phyloP scores from a whole-genome alignment of 1,140 invertebrate genomes.

The Neodiprion pinetum region DNA sequence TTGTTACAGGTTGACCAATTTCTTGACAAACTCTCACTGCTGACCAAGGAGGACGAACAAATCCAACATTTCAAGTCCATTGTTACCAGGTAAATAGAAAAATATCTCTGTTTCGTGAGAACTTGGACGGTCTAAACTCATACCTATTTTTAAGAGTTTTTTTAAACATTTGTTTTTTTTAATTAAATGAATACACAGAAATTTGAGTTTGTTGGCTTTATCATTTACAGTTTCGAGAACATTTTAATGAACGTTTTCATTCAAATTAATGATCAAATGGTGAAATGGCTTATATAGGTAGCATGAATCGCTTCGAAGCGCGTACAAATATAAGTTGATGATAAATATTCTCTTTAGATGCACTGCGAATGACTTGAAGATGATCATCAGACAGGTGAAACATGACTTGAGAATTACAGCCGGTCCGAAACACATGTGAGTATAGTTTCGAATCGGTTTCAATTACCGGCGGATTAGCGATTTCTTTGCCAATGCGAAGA shows the following conservation, averaged over 20 bases:
- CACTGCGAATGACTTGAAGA: constrained; percentile 85
- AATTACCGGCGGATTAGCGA: background rate
- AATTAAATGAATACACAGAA: background rate
- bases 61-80: constrained; percentile 77
- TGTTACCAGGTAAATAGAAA: constrained; percentile 62
- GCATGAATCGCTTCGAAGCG: too few relatives aligned
- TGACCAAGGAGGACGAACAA: constrained; percentile 91
- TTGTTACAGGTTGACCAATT: constrained; percentile 73
- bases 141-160: constrained; percentile 1
- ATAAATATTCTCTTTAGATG: constrained; percentile 66
- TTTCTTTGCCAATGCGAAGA: constrained; percentile 16
- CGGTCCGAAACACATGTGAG: constrained; percentile 88
- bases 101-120: background rate
- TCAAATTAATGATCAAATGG: too few relatives aligned
- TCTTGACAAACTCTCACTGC: constrained; percentile 73
- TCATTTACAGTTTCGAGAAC: too few relatives aligned
- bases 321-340: too few relatives aligned
- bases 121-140: background rate
- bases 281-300: too few relatives aligned
- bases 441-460: constrained; percentile 15
- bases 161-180: constrained; percentile 16
- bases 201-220: too few relatives aligned
- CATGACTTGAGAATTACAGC: constrained; percentile 92
- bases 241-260: too few relatives aligned
- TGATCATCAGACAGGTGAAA: constrained; percentile 86